Base-by-base conservation (phyloP, 2,888 invertebrate genomes). In the Plemyria rubiginata region DNA sequence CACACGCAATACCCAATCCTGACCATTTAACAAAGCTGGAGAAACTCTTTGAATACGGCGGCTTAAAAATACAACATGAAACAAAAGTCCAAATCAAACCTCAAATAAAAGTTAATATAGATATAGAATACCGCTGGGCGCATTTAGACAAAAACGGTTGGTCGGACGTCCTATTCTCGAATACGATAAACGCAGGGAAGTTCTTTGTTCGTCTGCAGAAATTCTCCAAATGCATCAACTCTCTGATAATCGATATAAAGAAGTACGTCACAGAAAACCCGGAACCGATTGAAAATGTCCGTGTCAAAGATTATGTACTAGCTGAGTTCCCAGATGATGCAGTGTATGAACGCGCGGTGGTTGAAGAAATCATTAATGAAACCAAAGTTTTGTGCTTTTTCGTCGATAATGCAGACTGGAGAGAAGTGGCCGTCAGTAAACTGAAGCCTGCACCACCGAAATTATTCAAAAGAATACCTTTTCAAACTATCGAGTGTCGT, bases 401-500 rank as follows among this genome's bases (percentile, higher is more conserved):
- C 75, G 94, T 95, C 0, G 95, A 95, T 77, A 94, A 94, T 72
- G 95, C 95, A 0, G 95, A 95, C 75, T 91, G 86, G 75, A 84
- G 84, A 48, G 76, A 80, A 0, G 86, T 95, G 0, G 66, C 82
- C 0, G 69, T 77, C 4, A 75, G 84, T 4, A 82, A 93, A 67
- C 69, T 95, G 16, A 79, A 85, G 32, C 84, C 88, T 50, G 90
- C 95, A 28, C 88, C 93, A 0, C 88, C 93, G 22, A 81, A 87
- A 52, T 85, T 94, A 29, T 86, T 94, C 29, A 82, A 78, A 3
- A 87, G 88, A 73, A 76, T 95, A 63, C 95, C 95, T 0, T 95
- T 95, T 69, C 94, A 95, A 91, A 94, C 94, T 2, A 95, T 95
- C 41, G 94, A 95, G 80, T 95, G 95, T 79, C 79, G 90, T 49